phyloP scores from a whole-genome alignment of 2,888 invertebrate genomes.

The Papilio demoleus region DNA sequence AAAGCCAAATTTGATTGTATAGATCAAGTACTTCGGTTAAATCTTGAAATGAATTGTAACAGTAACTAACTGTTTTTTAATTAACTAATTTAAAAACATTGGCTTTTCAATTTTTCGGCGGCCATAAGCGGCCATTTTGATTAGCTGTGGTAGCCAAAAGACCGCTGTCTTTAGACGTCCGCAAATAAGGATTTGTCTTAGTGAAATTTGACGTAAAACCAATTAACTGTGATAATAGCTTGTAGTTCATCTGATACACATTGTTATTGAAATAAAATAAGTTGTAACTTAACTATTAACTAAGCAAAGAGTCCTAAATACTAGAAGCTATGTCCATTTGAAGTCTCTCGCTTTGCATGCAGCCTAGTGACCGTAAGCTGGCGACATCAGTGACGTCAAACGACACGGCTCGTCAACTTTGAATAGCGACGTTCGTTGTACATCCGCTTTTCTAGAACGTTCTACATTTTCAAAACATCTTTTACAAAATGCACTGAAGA shows the following conservation, averaged over 20 bases:
- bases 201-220: too few species aligned
- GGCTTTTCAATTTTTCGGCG: too few species aligned
- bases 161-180: too few species aligned
- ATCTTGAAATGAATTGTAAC: background rate
- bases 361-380: conserved; percentile 14
- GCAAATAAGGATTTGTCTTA: too few species aligned
- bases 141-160: too few species aligned
- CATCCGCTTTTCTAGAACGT: conserved; percentile 3
- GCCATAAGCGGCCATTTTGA: too few species aligned
- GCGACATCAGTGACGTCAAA: background rate
- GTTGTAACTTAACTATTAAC: too few species aligned
- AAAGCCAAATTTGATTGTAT: background rate
- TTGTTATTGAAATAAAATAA: background rate
- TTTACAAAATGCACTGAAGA: conserved; percentile 7
- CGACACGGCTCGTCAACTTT: conserved; percentile 7
- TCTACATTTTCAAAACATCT: conserved; percentile 7
- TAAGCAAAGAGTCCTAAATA: background rate
- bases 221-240: too few species aligned
- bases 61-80: too few species aligned
- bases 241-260: too few species aligned
- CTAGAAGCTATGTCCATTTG: background rate
- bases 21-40: too few species aligned
- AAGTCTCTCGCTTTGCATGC: background rate
- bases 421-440: background rate
- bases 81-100: too few species aligned